These are phyloP conservation scores for Parauchenoglanis punctatus DNA, from an alignment of 2,797 vertebrate genomes.

Conservation along the genomic window DNA sequence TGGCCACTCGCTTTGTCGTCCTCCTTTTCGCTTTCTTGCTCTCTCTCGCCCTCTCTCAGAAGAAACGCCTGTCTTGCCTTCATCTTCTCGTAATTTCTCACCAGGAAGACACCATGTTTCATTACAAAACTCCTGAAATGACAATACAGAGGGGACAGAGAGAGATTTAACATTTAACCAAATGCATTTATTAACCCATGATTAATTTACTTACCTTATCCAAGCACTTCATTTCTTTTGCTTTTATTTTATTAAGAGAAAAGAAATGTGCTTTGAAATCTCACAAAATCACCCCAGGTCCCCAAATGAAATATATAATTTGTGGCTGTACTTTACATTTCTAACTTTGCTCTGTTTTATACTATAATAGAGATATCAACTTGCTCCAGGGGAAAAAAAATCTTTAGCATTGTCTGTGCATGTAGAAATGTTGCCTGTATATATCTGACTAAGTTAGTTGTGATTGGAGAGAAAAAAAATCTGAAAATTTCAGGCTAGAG, in stretches of 20 bases:
- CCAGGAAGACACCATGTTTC: conserved; percentile 90
- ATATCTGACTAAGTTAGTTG: neutral
- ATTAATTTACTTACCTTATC: neutral
- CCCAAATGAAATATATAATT: neutral
- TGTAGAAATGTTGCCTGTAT: neutral
- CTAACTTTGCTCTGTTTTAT: neutral
- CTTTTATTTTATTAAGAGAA: neutral
- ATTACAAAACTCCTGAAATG: conserved; percentile 88
- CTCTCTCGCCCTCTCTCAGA: conserved; percentile 54
- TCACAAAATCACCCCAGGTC: neutral
- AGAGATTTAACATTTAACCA: neutral
- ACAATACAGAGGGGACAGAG: conserved; percentile 52
- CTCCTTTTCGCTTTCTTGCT: conserved; percentile 58
- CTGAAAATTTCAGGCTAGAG: neutral
- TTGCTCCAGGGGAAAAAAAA: neutral
- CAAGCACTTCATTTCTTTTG: neutral
- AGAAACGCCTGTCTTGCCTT: conserved; percentile 67
- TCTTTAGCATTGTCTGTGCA: neutral
- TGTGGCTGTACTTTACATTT: neutral
- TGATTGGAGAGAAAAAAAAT: neutral
- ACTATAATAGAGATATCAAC: neutral
- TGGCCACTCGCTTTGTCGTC: conserved; percentile 47
- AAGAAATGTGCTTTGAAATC: neutral
- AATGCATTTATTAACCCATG: neutral
- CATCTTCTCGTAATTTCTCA: conserved; percentile 95